These are phyloP conservation scores for Probosciger aterrimus DNA, from an alignment of 2,113 vertebrate species.

Conservation along the genomic window DNA sequence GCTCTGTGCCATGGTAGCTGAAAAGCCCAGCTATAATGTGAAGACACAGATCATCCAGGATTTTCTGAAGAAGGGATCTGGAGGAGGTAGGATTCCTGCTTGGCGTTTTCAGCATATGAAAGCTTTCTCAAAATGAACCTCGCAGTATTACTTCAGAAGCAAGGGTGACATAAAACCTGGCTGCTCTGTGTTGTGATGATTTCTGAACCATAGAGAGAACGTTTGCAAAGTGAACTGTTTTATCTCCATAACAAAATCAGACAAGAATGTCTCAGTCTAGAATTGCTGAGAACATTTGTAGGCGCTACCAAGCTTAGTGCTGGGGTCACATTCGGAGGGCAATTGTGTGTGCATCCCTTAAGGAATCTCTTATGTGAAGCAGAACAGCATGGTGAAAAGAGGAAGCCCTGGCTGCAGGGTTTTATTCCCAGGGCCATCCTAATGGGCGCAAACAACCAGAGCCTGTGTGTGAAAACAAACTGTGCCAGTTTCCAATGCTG, in stretches of 20 bases:
- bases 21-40: slow-evolving; percentile 90
- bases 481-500: not conserved
- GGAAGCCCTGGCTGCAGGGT: not conserved
- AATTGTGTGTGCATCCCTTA: not conserved
- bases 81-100: slow-evolving; percentile 78
- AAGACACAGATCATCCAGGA: slow-evolving; percentile 96
- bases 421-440: not conserved
- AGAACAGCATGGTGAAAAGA: not conserved
- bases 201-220: not conserved
- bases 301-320: not conserved
- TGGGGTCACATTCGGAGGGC: not conserved
- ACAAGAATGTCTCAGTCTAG: not conserved
- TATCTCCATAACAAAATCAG: not conserved
- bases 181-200: not conserved
- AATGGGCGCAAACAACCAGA: not conserved
- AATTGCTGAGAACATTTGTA: not conserved
- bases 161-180: not conserved
- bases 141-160: not conserved
- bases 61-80: slow-evolving; percentile 88
- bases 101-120: not conserved
- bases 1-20: slow-evolving; percentile 89
- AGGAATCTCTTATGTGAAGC: not conserved
- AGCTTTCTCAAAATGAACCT: not conserved
- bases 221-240: not conserved
- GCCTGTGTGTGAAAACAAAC: not conserved